These are phyloP conservation scores for Alloscopus bannaensis DNA, from an alignment of 2,888 invertebrate genomes.

Conservation along the genomic window DNA sequence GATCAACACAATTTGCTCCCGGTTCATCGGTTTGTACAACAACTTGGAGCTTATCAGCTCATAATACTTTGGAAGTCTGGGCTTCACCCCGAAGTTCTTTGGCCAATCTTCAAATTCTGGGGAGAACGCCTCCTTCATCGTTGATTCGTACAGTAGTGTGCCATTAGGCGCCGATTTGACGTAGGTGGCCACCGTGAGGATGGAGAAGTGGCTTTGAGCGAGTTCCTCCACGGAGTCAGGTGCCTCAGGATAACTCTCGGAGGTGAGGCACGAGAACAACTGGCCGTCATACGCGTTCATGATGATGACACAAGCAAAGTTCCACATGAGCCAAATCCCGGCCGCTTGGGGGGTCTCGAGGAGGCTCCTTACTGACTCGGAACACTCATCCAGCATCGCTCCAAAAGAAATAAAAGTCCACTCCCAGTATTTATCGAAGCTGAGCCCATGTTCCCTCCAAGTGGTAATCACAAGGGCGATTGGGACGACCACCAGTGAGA, in stretches of 20 bases:
- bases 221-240: neutral
- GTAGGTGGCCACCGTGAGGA: neutral
- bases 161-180: neutral
- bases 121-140: too few relatives aligned
- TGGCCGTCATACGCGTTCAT: slow-evolving; percentile 13
- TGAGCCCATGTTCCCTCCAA: too few relatives aligned
- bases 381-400: neutral
- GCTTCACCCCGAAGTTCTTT: too few relatives aligned
- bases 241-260: neutral
- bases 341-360: neutral
- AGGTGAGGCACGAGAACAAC: slow-evolving; percentile 8
- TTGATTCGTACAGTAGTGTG: too few relatives aligned
- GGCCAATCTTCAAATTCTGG: too few relatives aligned
- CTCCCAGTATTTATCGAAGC: slow-evolving; percentile 6
- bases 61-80: slow-evolving; percentile 11
- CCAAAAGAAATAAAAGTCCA: slow-evolving; percentile 7
- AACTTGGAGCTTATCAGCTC: neutral
- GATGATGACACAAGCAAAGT: slow-evolving; percentile 4
- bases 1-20: neutral
- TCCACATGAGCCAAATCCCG: neutral
- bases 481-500: slow-evolving; percentile 3
- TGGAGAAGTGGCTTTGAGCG: neutral
- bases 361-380: neutral
- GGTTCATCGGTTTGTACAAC: neutral
- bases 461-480: neutral